phyloP scores from a whole-genome alignment of 2,797 vertebrate genomes.

The Cynodonichthys magdalenae region DNA sequence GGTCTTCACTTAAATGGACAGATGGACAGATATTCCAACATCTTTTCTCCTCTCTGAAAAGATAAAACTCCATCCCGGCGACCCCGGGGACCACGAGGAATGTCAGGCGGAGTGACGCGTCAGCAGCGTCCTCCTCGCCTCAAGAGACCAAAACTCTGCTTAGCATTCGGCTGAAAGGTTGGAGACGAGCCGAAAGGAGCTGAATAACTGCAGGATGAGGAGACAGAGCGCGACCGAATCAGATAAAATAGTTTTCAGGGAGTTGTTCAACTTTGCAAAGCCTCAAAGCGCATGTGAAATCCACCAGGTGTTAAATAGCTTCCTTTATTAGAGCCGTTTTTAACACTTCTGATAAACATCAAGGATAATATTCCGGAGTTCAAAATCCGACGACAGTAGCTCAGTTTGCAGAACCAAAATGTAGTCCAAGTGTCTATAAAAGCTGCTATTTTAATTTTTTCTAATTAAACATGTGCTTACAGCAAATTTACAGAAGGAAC shows the following conservation, averaged over 20 bases:
- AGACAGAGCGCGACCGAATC: constrained; percentile 31
- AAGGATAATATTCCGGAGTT: background rate
- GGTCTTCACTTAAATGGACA: constrained; percentile 11
- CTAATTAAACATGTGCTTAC: constrained; percentile 34
- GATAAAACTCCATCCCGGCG: constrained; percentile 59
- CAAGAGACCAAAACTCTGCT: constrained; percentile 53
- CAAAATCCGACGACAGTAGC: too few species aligned
- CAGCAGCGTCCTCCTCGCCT: constrained; percentile 52
- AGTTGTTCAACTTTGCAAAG: constrained; percentile 17
- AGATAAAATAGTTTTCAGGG: constrained; percentile 15
- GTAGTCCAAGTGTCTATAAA: constrained; percentile 1
- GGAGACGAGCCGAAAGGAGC: constrained; percentile 30
- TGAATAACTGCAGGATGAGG: constrained; percentile 29
- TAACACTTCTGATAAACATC: background rate
- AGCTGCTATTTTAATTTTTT: constrained; percentile 21
- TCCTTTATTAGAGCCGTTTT: background rate
- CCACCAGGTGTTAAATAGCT: constrained; percentile 3
- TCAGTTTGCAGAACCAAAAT: too few species aligned
- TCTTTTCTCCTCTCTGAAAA: constrained; percentile 49
- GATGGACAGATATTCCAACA: constrained; percentile 55
- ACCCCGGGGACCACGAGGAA: constrained; percentile 52
- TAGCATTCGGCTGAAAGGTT: constrained; percentile 69
- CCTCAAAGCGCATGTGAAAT: constrained; percentile 7
- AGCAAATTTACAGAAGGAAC: constrained; percentile 26
- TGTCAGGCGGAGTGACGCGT: constrained; percentile 66